Evolutionary conservation across 2,888 invertebrate species (phyloP), one percentile per base, ranked within the genome.

Genomic region (Nycteola revayana): DNA sequence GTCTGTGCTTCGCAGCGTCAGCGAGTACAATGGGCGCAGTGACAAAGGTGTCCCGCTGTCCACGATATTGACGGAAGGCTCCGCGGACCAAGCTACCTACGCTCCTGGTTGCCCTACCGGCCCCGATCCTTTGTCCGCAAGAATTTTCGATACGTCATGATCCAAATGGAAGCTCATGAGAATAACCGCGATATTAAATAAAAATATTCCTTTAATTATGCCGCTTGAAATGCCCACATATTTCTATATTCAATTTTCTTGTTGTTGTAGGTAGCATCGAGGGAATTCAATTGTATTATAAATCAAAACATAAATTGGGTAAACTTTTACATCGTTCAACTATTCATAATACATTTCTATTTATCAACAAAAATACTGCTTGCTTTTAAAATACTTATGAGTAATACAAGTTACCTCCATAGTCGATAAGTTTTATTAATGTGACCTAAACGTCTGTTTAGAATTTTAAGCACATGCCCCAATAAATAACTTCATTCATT

Each of bases 41-140:
- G 82, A 88, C 88, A 88, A 88, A 78, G 81, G 86, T 78, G 79
- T 65, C 88, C 88, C 85, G 88, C 87, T 85, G 88, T 80, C 87
- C 76, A 62, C 70, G 68, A 80, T 85, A 88, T 85, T 80, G 82
- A 85, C 83, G 81, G 83, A 75, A 78, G 79, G 73, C 70, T 58
- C 49, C 48, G 60, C 61, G 50, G 53, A 29, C 56, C 54, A 51
- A 43, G 77, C 82, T 88, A 84, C 87, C 87, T 85, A 83, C 85
- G 77, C 76, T 77, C 72, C 75, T 60, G 58, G 66, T 64, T 63
- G 65, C 70, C 62, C 66, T 64, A 61, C 66, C 61, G 49, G 44
- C 38, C 34, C 10, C 25, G 62, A 68, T 47, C 71, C 66, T 80
- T 84, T 83, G 80, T 84, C 74, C 74, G 47, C 55, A 62, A 64